Base-by-base conservation (phyloP, 2,113 vertebrate species). In the Platichthys flesus region DNA sequence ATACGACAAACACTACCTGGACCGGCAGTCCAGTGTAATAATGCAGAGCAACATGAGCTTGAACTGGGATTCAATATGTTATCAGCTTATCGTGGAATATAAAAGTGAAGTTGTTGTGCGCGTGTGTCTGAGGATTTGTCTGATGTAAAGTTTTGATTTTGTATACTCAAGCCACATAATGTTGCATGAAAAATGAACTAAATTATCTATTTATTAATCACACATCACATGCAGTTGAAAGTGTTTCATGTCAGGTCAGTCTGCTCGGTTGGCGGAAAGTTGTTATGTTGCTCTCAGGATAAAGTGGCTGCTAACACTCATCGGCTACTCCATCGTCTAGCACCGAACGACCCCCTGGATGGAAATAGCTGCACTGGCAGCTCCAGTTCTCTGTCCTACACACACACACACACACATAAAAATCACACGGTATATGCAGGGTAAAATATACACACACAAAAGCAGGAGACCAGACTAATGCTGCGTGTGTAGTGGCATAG, bases 341-440 rank as follows among this genome's bases (percentile, higher is more conserved):
- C 74, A 78, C 74, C 45, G 9, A 80, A 68, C 85, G 86, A 89
- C 82, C 83, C 73, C 73, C 40, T 64, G 70, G 75, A 90, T 85
- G 84, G 75, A 91, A 90, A 92, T 89, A 92, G 82, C 76, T 62
- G 16, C 65, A 79, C 3, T 74, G 75, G 62, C 67, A 79, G 80
- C 80, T 54, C 59, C 79, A 82, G 84, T 81, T 91, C 78, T 83
- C 78, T 67, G 62, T 14, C 35, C 24, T 24, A 24, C 26, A 28
- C 26, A 28, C 26, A 28, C 26, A 28, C 26, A 28, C 26, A 40
- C 23, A 65, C 57, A 60, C 57, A 67, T 24, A 24, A 24, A 24
- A 24, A 24, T 24, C 24, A 24, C 24, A 24, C 2, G 24, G 16
- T 20, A 52, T 20, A 16, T 52, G 18, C 18, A 52, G 2, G 16